These are phyloP conservation scores for Cryptosula pallasiana DNA, from an alignment of 2,888 invertebrate species.

Conservation along the genomic window DNA sequence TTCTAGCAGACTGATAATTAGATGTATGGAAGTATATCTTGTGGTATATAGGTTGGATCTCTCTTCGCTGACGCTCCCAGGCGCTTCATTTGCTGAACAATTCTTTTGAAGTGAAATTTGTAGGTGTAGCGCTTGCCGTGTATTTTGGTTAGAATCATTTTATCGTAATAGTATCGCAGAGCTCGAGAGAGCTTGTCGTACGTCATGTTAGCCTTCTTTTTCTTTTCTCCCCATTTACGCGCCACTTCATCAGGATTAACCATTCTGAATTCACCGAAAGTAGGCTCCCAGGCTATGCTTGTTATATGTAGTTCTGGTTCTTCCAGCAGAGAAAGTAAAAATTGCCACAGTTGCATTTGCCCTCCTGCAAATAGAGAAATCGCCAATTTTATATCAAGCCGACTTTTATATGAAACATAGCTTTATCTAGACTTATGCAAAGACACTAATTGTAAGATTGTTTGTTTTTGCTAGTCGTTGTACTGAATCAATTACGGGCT, in stretches of 20 bases:
- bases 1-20: too few relatives aligned
- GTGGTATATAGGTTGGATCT: conserved; percentile 19
- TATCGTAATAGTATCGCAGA: conserved; percentile 52
- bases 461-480: too few relatives aligned
- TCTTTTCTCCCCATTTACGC: conserved; percentile 29
- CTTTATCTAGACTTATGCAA: too few relatives aligned
- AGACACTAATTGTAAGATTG: too few relatives aligned
- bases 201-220: conserved; percentile 47
- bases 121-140: conserved; percentile 48
- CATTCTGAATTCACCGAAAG: conserved; percentile 78
- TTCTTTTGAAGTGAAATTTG: conserved; percentile 33
- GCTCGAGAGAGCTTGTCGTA: conserved; percentile 49
- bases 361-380: conserved; percentile 3
- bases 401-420: too few relatives aligned
- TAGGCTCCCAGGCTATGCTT: conserved; percentile 78
- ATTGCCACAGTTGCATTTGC: conserved; percentile 80
- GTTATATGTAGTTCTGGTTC: conserved; percentile 37
- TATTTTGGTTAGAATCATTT: conserved; percentile 49
- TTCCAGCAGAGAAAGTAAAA: conserved; percentile 67
- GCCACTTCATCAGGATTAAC: conserved; percentile 81
- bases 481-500: too few relatives aligned
- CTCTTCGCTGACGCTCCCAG: neutral
- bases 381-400: too few relatives aligned
- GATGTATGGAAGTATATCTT: conserved; percentile 21
- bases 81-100: conserved; percentile 24